Evolutionary conservation across 2,113 vertebrate genomes (phyloP), one percentile per base, ranked within the genome.

Genomic region (Pteronura brasiliensis): DNA sequence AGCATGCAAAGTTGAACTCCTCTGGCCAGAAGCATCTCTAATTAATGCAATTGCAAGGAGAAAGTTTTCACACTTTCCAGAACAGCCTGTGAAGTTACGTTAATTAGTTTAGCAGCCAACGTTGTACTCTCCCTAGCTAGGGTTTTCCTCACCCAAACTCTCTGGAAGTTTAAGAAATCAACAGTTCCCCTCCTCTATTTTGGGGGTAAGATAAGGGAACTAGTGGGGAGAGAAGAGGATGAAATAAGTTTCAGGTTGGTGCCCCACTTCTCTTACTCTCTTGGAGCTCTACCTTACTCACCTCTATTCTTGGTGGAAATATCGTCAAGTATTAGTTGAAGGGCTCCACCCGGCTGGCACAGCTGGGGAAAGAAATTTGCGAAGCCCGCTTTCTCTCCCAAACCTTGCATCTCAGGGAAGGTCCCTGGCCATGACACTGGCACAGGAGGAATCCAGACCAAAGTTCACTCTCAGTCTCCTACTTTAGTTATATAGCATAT

Each of bases 11-110:
- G 96, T 98, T 98, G 97, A 98, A 97, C 97, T 98, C 93, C 97
- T 97, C 96, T 90, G 96, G 96, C 84, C 98, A 98, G 97, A 97
- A 98, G 74, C 95, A 96, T 98, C 98, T 98, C 97, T 98, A 98
- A 98, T 98, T 98, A 98, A 98, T 97, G 97, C 98, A 98, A 97
- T 93, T 98, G 96, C 96, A 97, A 77, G 79, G 97, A 98, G 93
- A 98, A 99, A 98, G 98, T 99, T 98, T 98, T 98, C 98, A 97
- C 98, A 98, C 98, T 98, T 98, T 91, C 83, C 95, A 93, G 93
- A 98, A 85, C 94, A 98, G 97, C 95, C 96, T 97, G 95, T 97
- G 98, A 98, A 98, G 98, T 98, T 98, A 94, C 97, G 98, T 98
- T 98, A 98, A 99, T 99, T 98, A 98, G 97, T 98, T 98, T 98